phyloP scores from a whole-genome alignment of 2,797 vertebrate genomes.

The Propithecus deckenii region DNA sequence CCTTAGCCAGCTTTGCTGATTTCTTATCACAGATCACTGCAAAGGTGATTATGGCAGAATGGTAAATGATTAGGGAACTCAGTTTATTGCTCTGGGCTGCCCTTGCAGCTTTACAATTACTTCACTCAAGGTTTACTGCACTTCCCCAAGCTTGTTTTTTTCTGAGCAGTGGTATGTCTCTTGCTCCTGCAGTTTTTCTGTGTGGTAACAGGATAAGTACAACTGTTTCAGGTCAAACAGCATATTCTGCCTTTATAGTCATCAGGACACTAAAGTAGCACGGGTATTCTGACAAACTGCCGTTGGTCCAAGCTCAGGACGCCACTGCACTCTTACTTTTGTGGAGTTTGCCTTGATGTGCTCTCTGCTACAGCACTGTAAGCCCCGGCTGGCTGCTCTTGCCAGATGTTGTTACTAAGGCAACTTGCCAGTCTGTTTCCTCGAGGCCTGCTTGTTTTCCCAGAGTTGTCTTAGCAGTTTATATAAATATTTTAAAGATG shows the following conservation, averaged over 20 bases:
- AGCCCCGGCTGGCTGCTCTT: background rate
- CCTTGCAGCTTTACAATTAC: background rate
- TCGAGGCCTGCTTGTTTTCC: conserved; percentile 38
- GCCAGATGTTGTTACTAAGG: conserved; percentile 45
- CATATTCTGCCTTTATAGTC: background rate
- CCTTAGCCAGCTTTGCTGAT: background rate
- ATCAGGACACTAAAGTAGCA: background rate
- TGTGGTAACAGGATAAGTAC: background rate
- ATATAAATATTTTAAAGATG: conserved; percentile 39
- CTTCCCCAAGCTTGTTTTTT: background rate
- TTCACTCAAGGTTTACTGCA: background rate
- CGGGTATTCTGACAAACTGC: background rate
- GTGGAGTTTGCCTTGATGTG: background rate
- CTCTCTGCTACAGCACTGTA: background rate
- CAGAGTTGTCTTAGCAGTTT: background rate
- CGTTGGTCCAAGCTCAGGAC: background rate
- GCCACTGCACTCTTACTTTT: background rate
- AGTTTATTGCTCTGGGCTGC: background rate
- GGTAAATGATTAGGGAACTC: background rate
- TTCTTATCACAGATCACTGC: background rate
- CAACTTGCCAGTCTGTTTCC: conserved; percentile 25
- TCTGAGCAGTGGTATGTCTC: background rate
- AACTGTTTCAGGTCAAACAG: background rate
- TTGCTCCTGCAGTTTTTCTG: background rate
- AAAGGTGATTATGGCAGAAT: background rate